Evolutionary conservation across 2,797 vertebrate species (phyloP), one percentile per base, ranked within the genome.

Genomic region (Leuciscus waleckii): DNA sequence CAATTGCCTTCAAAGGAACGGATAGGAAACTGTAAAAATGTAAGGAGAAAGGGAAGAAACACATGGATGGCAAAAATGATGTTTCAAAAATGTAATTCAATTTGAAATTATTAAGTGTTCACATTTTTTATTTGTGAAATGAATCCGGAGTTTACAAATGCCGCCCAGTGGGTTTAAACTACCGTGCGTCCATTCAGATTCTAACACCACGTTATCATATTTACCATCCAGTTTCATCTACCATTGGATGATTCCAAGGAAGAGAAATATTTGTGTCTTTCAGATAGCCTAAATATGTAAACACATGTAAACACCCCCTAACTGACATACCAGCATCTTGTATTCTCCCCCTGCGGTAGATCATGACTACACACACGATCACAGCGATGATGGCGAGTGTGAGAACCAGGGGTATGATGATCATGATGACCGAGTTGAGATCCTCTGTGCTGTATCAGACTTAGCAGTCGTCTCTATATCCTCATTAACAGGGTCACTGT

Each of bases 361-460:
- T 2, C n/a, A 82, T 7, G 35, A 82, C 32, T 19, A 39, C 61
- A 21, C 71, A 76, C 32, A 79, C 2, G 23, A 32, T 9, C 29
- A 87, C 32, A 9, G 10, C 32, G 19, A 54, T 26, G 41, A 88
- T 37, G 68, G 88, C 0, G 14, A 89, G 35, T 23, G 19, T 46
- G 41, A 89, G 69, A 3, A 29, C 29, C 75, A 87, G 3, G 8
- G 65, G 29, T 56, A 82, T 81, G 49, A 77, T n/a, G 49, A 82
- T 74, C 54, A 86, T 82, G 51, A 81, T n/a, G 78, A 77, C 11
- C 63, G 23, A 3, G 29, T 17, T 58, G 7, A 8, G 0, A 19
- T 76, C 46, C 0, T n/a, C 61, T 16, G 13, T 35, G 32, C 35
- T 35, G 46, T 13, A 6, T 46, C 13, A 49, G 61, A 39, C 23